Percentiles rank a stretch among this genome's conserved stretches.
phyloP scores from a whole-genome alignment of 2,888 invertebrate genomes.

The Orthosia gothica region DNA sequence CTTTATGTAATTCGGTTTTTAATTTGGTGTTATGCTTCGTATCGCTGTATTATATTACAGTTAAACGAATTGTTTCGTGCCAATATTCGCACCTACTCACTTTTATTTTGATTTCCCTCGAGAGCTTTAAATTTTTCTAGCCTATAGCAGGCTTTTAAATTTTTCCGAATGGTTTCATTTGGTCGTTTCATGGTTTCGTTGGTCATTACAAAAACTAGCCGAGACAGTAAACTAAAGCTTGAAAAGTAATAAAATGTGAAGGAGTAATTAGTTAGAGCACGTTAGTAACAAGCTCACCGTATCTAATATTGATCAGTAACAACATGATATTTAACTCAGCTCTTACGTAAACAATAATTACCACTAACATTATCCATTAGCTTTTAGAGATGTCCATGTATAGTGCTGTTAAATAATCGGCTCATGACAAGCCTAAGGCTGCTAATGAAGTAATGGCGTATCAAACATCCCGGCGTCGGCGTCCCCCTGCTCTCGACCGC shows the following conservation, averaged over 20 bases:
- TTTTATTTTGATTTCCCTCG: constrained; percentile 61
- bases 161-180: constrained; percentile 46
- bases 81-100: constrained; percentile 49
- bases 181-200: too few relatives aligned
- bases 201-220: not conserved
- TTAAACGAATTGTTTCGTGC: constrained; percentile 37
- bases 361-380: constrained; percentile 68
- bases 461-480: constrained; percentile 83
- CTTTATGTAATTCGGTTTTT: constrained; percentile 12
- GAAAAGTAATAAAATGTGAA: not conserved
- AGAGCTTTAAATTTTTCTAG: constrained; percentile 48
- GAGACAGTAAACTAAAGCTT: not conserved
- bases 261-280: constrained; percentile 1
- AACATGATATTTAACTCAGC: constrained; percentile 53
- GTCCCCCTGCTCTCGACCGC: constrained; percentile 72
- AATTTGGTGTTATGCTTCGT: constrained; percentile 16
- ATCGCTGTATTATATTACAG: constrained; percentile 24
- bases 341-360: constrained; percentile 64
- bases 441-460: constrained; percentile 90
- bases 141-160: constrained; percentile 41
- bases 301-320: constrained; percentile 48
- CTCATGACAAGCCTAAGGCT: constrained; percentile 77
- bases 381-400: constrained; percentile 71
- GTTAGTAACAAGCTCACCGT: constrained; percentile 25
- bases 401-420: constrained; percentile 72